Conservation (phyloP, 2,797 vertebrate species). For the Channallabes apus region DNA sequence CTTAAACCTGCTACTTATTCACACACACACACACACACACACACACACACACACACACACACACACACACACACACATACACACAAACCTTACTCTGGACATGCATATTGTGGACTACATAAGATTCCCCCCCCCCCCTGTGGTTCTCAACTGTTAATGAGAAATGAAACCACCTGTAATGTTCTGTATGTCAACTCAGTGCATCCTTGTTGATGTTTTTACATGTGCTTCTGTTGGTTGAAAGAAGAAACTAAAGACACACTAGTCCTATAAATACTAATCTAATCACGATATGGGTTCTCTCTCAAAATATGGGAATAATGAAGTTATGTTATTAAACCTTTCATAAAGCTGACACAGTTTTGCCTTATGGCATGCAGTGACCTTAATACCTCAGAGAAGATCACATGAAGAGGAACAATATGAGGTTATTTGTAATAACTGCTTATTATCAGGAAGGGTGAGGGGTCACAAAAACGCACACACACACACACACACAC, state of each 20-base stretch:
- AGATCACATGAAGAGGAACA: neutral
- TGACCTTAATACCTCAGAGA: neutral
- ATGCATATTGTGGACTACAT: neutral
- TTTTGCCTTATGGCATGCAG: too few species aligned
- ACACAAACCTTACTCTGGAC: neutral
- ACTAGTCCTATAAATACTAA: neutral
- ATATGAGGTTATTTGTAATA: neutral
- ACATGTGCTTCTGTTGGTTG: neutral
- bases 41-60: neutral
- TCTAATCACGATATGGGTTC: neutral
- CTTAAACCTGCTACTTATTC: slow-evolving; percentile 14
- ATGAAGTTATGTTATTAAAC: neutral
- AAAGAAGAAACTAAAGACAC: neutral
- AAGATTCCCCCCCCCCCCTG: neutral
- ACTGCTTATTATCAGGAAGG: neutral
- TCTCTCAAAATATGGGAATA: neutral
- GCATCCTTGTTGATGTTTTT: neutral
- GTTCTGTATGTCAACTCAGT: neutral
- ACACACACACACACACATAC: neutral
- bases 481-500: too few species aligned
- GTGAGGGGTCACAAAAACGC: neutral
- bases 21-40: slow-evolving; percentile 20
- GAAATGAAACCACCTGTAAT: neutral
- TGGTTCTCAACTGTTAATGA: neutral
- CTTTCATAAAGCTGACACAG: neutral